Conservation (phyloP, 2,113 vertebrate species). For the Elgaria multicarinata region DNA sequence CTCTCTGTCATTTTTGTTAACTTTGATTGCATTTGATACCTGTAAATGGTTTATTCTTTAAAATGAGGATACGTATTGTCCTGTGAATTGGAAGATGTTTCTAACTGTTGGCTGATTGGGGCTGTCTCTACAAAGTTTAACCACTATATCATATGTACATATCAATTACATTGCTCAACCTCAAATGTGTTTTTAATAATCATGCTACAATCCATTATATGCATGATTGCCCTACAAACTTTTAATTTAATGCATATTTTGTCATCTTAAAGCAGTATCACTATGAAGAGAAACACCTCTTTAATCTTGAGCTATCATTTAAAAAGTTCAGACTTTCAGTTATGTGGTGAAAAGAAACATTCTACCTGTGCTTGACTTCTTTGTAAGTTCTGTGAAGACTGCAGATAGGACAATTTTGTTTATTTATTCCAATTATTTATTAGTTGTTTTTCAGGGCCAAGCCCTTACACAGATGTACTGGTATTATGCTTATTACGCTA, state of each 20-base stretch:
- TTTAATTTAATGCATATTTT: conserved; percentile 70
- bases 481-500: conserved; percentile 10
- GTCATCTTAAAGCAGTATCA: conserved; percentile 54
- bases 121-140: conserved; percentile 58
- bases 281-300: conserved; percentile 57
- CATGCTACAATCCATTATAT: conserved; percentile 66
- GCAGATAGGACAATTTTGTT: conserved; percentile 45
- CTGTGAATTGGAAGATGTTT: conserved; percentile 53
- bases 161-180: conserved; percentile 56
- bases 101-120: conserved; percentile 42
- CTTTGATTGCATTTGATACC: not conserved
- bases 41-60: conserved; percentile 29
- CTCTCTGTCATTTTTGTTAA: not conserved
- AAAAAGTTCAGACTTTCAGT: conserved; percentile 36
- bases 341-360: conserved; percentile 42
- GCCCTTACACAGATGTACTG: conserved; percentile 42
- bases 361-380: conserved; percentile 26
- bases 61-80: conserved; percentile 11
- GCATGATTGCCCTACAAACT: conserved; percentile 61
- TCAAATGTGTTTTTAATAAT: conserved; percentile 62
- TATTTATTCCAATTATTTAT: not conserved
- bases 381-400: conserved; percentile 55
- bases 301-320: conserved; percentile 46
- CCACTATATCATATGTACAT: conserved; percentile 50
- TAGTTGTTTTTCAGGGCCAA: not conserved